Evolutionary conservation across 2,888 invertebrate genomes (phyloP), one percentile per base, ranked within the genome.

Genomic region (Bombylius discolor): DNA sequence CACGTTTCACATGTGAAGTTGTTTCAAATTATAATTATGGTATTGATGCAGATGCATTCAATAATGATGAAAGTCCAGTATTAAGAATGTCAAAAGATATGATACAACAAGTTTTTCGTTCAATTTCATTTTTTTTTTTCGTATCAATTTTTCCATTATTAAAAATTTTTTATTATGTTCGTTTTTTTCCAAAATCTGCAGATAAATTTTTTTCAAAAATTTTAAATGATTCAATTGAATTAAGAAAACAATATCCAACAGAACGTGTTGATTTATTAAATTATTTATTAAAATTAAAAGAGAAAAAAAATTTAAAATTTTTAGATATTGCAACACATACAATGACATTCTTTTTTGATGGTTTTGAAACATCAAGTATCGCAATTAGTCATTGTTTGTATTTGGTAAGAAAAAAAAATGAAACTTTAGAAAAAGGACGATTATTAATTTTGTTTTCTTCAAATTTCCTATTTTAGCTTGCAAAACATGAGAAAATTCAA

Each of bases 21-120:
- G 74, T 78, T 0, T 72, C 74, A 1, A 72, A 70, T 56, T 75
- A 73, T 49, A 76, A 76, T n/a, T 67, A 76, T 56, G 78, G 77
- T 0, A 55, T 76, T 0, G 70, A 76, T 7, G 74, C 74, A 0
- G 66, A 70, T 33, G 71, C 72, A 53, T 76, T 77, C 32, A 50
- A 64, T 1, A 63, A 68, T 0, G 63, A 66, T 31, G 59, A 64
- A 49, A 56, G 62, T 6, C 60, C 69, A 5, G 70, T 76, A 45
- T 59, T 69, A 52, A 51, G 58, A 48, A 63, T 68, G 55, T 69
- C 67, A 0, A 64, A 62, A 31, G 61, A 64, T 32, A 60, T 75
- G 1, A 67, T 74, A 14, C 52, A 60, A 8, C 68, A 71, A 34
- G 58, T 60, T 1, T 36, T 36, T 36, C 6, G 57, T 0, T 52